Conservation (phyloP, 2,888 invertebrate genomes). For the Drosophila neoperkinsi region DNA sequence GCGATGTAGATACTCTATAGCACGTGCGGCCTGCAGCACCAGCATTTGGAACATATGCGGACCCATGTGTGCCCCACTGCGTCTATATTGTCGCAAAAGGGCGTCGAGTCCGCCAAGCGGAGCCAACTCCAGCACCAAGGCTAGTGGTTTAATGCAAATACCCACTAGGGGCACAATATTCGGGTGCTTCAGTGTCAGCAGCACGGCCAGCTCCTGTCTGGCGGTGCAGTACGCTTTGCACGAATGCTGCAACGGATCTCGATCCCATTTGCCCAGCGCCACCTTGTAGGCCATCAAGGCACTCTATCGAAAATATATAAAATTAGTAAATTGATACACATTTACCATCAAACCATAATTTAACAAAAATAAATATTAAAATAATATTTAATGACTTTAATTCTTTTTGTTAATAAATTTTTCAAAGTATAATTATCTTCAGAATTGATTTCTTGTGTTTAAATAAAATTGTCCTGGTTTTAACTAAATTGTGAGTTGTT, state of each 20-base stretch:
- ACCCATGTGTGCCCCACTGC: constrained; percentile 93
- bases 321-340: neutral
- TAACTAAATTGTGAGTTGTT: neutral
- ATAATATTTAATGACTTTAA: no score
- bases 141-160: constrained; percentile 94
- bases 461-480: neutral
- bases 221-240: constrained; percentile 99
- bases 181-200: constrained; percentile 93
- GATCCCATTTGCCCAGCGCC: constrained; percentile 95
- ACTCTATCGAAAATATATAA: constrained; percentile 66
- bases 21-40: constrained; percentile 95
- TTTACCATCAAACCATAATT: neutral
- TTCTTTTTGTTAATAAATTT: no score
- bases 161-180: constrained; percentile 97
- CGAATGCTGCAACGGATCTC: constrained; percentile 95
- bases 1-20: constrained; percentile 97
- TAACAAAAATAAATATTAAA: no score
- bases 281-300: constrained; percentile 86
- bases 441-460: neutral
- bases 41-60: constrained; percentile 93
- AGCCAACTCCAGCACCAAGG: constrained; percentile 95
- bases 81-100: constrained; percentile 92
- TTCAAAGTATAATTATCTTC: neutral
- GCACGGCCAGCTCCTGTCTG: constrained; percentile 96
- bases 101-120: constrained; percentile 95